A percentile compares a stretch with the other conserved stretches of the same genome.
Conservation (phyloP, 2,113 vertebrate genomes). For the Dermatemys mawii region DNA sequence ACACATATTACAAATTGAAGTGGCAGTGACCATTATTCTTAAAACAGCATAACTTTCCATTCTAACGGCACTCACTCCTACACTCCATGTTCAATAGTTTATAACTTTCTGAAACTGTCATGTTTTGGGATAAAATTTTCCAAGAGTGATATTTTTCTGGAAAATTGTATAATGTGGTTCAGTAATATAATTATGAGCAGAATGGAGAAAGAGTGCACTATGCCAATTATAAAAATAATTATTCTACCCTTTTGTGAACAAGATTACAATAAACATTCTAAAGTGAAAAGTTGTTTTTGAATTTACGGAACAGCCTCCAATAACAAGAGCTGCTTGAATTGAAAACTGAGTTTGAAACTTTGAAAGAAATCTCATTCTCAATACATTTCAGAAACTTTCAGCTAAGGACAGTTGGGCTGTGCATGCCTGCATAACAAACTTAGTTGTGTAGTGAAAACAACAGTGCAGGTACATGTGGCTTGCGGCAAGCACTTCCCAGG, state of each 20-base stretch:
- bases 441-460: not conserved
- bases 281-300: not conserved
- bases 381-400: not conserved
- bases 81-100: rapidly evolving
- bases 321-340: not conserved
- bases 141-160: not conserved
- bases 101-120: not conserved
- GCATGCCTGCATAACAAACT: not conserved
- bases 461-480: not conserved
- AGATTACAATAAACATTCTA: not conserved
- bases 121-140: not conserved
- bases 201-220: not conserved
- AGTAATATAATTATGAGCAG: not conserved
- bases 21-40: slow-evolving; percentile 44
- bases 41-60: slow-evolving; percentile 53
- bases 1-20: slow-evolving; percentile 49
- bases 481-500: not conserved
- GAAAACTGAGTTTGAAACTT: not conserved
- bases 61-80: not conserved
- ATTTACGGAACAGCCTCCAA: not conserved
- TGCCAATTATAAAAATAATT: not conserved
- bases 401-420: not conserved
- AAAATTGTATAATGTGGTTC: not conserved
- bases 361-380: not conserved
- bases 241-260: not conserved